These are phyloP conservation scores for Nannoperca australis DNA, from an alignment of 2,797 vertebrate species.

Conservation along the genomic window DNA sequence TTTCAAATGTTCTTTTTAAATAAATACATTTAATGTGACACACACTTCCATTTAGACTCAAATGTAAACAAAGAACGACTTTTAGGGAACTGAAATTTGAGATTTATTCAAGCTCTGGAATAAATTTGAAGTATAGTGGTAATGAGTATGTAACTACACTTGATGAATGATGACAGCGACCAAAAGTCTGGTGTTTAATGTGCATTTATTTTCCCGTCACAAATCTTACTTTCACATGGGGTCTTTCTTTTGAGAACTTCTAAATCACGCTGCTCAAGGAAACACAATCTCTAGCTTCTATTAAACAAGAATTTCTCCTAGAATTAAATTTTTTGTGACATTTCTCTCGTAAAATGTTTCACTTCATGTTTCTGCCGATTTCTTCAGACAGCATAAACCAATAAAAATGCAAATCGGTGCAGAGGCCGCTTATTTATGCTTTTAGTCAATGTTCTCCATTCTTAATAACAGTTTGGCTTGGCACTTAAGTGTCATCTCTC, in stretches of 20 bases:
- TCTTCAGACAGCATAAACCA: constrained; percentile 44
- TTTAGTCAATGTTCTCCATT: constrained; percentile 32
- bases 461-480: constrained; percentile 34
- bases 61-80: neutral
- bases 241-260: neutral
- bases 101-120: neutral
- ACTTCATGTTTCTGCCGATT: constrained; percentile 27
- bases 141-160: neutral
- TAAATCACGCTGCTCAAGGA: neutral
- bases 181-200: neutral
- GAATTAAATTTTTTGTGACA: constrained; percentile 28
- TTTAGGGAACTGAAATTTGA: neutral
- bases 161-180: neutral
- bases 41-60: neutral
- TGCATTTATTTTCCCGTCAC: neutral
- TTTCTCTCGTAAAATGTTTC: constrained; percentile 34
- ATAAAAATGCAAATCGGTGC: constrained; percentile 43
- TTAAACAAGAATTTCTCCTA: neutral
- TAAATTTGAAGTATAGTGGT: neutral
- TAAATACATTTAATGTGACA: neutral
- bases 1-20: neutral
- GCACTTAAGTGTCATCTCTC: constrained; percentile 21
- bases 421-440: constrained; percentile 31
- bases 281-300: neutral
- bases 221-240: neutral